Conservation (phyloP, 2,888 invertebrate genomes). For the Galerucella nymphaeae region DNA sequence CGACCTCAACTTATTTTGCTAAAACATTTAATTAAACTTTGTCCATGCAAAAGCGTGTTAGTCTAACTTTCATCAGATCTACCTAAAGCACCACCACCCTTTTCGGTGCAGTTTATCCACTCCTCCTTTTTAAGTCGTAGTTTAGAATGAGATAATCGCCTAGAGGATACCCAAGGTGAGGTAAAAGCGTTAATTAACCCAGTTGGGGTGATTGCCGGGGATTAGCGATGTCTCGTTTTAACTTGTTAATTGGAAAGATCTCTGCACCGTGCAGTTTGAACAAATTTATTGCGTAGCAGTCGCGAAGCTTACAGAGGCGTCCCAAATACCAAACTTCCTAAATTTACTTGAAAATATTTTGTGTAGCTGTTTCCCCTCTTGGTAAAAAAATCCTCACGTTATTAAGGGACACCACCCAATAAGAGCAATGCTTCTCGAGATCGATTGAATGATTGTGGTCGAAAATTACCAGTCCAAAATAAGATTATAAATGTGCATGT, state of each 20-base stretch:
- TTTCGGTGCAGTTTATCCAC: conserved; percentile 30
- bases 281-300: conserved; percentile 26
- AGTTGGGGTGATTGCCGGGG: conserved; percentile 53
- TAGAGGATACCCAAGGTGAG: conserved; percentile 56
- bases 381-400: no score
- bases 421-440: no score
- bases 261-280: conserved; percentile 35
- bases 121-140: conserved; percentile 36
- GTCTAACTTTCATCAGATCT: neutral
- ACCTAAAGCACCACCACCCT: conserved; percentile 10
- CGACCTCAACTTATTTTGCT: neutral
- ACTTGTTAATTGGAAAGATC: conserved; percentile 57
- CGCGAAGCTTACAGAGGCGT: conserved; percentile 3
- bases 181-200: conserved; percentile 57
- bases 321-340: no score
- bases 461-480: no score
- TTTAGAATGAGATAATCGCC: conserved; percentile 57
- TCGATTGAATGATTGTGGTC: no score
- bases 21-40: conserved; percentile 5
- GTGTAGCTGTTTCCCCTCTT: no score
- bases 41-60: neutral
- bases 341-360: no score
- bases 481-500: no score
- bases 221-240: conserved; percentile 57
- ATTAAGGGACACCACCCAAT: no score